Base-by-base conservation (phyloP, 2,113 vertebrate genomes). In the Lepisosteus oculatus region DNA sequence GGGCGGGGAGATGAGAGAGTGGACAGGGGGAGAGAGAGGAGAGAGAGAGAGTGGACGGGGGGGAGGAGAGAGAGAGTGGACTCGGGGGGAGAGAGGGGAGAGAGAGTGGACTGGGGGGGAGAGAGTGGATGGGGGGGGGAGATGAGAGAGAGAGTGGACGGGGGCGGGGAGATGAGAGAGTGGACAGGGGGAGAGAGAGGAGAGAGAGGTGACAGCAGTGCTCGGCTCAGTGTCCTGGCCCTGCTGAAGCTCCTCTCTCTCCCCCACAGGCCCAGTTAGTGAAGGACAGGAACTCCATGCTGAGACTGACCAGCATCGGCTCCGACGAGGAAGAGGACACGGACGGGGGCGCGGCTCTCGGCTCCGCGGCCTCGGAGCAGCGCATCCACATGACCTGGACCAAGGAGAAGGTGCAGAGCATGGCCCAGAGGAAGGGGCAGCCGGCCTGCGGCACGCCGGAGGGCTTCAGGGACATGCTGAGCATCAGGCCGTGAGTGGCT, bases 311-410 rank as follows among this genome's bases (percentile, higher is more conserved):
- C 3, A 97, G 95, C 84, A 95, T 96, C 17, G 95, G 94, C 1
- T 97, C 95, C 0, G 95, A 97, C 2, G 95, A 96, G 0, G 95
- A 97, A 0, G 95, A 97, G 0, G 95, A 97, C 68, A 93, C 92
- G 0, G 95, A 95, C 12, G 92, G 69, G 0, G 69, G 54, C 1
- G 67, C 6, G 7, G 42, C 3, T 65, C 45, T 6, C 66, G 51
- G 14, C 43, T 65, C 3, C 55, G 62, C 2, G 43, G 62, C 86
- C 2, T 83, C 82, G 0, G 93, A 93, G 54, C 88, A 95, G 1
- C 89, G 91, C 11, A 92, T 96, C 51, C 95, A 96, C 83, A 96
- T 96, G 95, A 96, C 95, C 14, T 96, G 95, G 95, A 96, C 95
- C 71, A 95, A 94, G 85, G 95, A 97, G 79, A 94, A 90, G 78